Evolutionary conservation across 2,888 invertebrate species (phyloP), one percentile per base, ranked within the genome.

Genomic region (Lordiphosa fenestrarum): DNA sequence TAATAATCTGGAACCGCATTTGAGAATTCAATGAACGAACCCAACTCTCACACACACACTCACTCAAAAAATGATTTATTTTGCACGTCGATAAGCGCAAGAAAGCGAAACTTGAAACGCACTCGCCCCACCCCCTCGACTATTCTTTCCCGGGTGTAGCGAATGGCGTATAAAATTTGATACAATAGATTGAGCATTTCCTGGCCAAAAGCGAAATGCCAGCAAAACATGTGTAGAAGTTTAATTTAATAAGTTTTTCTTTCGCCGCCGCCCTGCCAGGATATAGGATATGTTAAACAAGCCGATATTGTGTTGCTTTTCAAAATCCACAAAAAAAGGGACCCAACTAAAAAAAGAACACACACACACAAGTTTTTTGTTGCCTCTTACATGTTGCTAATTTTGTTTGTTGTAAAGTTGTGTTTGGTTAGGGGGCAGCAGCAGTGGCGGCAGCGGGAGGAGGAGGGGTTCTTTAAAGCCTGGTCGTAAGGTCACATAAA

Each of bases 151-250:
- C 36, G 21, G 36, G 35, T 38, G 75, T 71, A 60, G 60, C 64
- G 75, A 78, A 74, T 65, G 68, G 63, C 67, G 64, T 65, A 83
- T 66, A 73, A 67, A 69, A 77, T 81, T 83, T 78, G 80, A 58
- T 65, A 85, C 81, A 82, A 82, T 73, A 83, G 73, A 85, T 83
- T 82, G 76, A 85, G 63, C 80, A 82, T 80, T 75, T 83, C 80
- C 84, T 63, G 47, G 51, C 46, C 53, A 47, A 35, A 30, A 54
- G 46, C 53, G 58, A 59, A 61, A 56, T 44, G 56, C 48, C 37
- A 53, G 42, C 59, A 60, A 69, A 80, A 84, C 85, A 80, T 84
- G 73, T 81, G 85, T 81, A 81, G 61, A 84, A 82, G 72, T 81
- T 81, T 81, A 81, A 84, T 84, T 81, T 84, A 82, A 80, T 80